Evolutionary conservation across 2,888 invertebrate species (phyloP), one percentile per base, ranked within the genome.

Genomic region (Agonum fuliginosum): DNA sequence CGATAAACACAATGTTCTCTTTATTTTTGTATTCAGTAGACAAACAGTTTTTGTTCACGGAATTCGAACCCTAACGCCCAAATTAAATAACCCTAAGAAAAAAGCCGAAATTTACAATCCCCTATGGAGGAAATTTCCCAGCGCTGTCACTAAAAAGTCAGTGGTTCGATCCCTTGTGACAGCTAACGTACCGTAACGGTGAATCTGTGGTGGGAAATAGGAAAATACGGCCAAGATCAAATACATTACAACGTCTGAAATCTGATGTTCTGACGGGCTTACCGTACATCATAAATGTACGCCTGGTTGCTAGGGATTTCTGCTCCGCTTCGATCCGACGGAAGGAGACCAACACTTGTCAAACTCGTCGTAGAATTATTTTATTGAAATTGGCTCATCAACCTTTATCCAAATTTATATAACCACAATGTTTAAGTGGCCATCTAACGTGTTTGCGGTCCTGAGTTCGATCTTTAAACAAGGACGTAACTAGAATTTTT

Each of bases 161-260:
- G n/a, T 37, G 37, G n/a, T 37, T 37, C 37, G 37, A 37, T 37
- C 37, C 37, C 37, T n/a, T n/a, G 37, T 37, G 37, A 37, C 37
- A 37, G 37, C 37, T 37, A 37, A 4, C 37, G 37, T 12, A n/a
- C n/a, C n/a, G n/a, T n/a, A n/a, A n/a, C n/a, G n/a, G n/a, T 37
- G 12, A 37, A 37, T n/a, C 37, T 37, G 8, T 12, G 37, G n/a
- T 12, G 37, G 12, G 1, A 37, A 37, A 37, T 37, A 37, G 37
- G 12, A 1, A 37, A 37, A 37, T 37, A 37, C 37, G 8, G 8
- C 37, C 37, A 37, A 37, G 37, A 37, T 37, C 37, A 37, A 37
- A 37, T 12, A 37, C 8, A 37, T 37, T 37, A 37, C 37, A 37
- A 37, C 37, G 37, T 12, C 37, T 37, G 37, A 37, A 3, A 37